Base-by-base conservation (phyloP, 1,140 invertebrate genomes). In the Pseudomyrmex pallidus region DNA sequence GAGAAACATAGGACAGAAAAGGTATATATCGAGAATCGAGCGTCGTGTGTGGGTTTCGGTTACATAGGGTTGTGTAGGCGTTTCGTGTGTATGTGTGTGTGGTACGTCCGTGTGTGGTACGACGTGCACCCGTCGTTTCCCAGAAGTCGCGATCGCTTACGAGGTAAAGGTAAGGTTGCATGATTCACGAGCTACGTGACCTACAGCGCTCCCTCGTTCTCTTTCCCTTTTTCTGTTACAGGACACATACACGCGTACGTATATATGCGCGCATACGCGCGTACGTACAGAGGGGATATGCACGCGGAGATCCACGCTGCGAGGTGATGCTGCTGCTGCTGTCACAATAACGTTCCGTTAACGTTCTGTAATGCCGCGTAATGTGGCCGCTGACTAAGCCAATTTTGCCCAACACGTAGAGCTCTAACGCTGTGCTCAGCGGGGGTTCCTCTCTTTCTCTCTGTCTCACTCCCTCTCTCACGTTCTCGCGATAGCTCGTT, bases 331-430 rank as follows among this genome's bases (percentile, higher is more conserved):
- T 80, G 76, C n/a, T 80, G 76, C n/a, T 80, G 76, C 35, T 35
- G 35, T 12, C 70, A 48, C 61, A 72, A 74, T 85, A 77, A 87
- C 59, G 52, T 87, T 78, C 70, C 70, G 73, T 84, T 90, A 90
- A 90, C 89, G 73, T 74, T 62, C 70, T 70, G 84, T 87, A 90
- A 90, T 90, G 74, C 86, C 57, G 88, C 52, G 78, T 87, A 90
- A 90, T 90, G 84, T 50, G 73, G 67, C 63, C 62, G 85, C 82
- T 90, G 89, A 90, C 89, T 90, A 90, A 90, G 89, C 88, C 84
- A 89, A 89, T 89, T 88, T 86, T 50, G 59, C 72, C 35, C 50
- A n/a, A 82, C 70, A 72, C 63, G 64, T n/a, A 63, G 35, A 35
- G 76, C 74, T 82, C 44, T 52, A 72, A 57, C 44, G 70, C 50